These are phyloP conservation scores for Drosophila yakuba DNA, from an alignment of 1,140 invertebrate genomes.

Conservation along the genomic window DNA sequence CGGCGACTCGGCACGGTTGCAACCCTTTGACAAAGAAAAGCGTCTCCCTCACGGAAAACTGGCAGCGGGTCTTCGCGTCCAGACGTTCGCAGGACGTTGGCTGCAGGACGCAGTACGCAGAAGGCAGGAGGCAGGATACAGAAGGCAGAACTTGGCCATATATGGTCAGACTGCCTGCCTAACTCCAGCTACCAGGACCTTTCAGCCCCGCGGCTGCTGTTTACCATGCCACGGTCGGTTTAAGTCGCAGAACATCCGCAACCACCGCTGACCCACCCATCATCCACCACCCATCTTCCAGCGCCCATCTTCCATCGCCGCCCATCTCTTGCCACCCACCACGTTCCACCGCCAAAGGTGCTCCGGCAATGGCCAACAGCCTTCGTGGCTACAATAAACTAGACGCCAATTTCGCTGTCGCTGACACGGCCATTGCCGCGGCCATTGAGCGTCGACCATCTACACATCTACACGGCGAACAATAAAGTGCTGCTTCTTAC, in stretches of 20 bases:
- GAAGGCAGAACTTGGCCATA: slow-evolving; percentile 70
- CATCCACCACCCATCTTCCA: not conserved
- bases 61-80: slow-evolving; percentile 58
- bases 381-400: slow-evolving; percentile 62
- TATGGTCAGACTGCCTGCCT: slow-evolving; percentile 50
- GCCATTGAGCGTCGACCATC: slow-evolving; percentile 34
- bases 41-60: slow-evolving; percentile 66
- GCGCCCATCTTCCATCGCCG: slow-evolving; percentile 6
- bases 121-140: slow-evolving; percentile 44
- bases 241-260: slow-evolving; percentile 62
- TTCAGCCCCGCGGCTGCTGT: slow-evolving; percentile 55
- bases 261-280: slow-evolving; percentile 18
- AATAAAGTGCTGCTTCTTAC: not conserved
- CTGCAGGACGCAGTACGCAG: slow-evolving; percentile 18
- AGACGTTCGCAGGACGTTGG: slow-evolving; percentile 51
- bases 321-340: slow-evolving; percentile 6
- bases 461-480: slow-evolving; percentile 18
- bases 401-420: slow-evolving; percentile 52
- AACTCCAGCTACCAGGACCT: not conserved
- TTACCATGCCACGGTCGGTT: slow-evolving; percentile 69
- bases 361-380: slow-evolving; percentile 49
- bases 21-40: slow-evolving; percentile 68
- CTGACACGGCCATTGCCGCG: slow-evolving; percentile 46
- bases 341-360: slow-evolving; percentile 40
- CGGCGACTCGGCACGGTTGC: slow-evolving; percentile 16